phyloP scores from a whole-genome alignment of 2,797 vertebrate genomes.

The Cossypha heuglini region DNA sequence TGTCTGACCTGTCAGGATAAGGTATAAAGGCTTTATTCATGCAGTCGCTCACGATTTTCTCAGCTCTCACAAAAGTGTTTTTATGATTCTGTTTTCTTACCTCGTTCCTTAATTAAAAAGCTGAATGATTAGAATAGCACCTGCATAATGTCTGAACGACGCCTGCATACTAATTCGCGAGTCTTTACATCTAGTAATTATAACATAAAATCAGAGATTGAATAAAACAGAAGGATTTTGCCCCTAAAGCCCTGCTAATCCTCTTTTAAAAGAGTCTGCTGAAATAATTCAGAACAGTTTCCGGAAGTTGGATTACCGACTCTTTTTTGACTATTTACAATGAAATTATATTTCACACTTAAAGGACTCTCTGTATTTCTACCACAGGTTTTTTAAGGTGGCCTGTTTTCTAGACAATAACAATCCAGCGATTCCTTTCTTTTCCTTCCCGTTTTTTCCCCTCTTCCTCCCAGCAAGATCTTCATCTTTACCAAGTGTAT shows the following conservation, averaged over 20 bases:
- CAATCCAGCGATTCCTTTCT: constrained; percentile 43
- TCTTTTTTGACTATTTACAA: constrained; percentile 92
- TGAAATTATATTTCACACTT: constrained; percentile 98
- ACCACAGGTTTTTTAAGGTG: constrained; percentile 73
- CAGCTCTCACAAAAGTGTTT: constrained; percentile 83
- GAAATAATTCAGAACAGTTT: constrained; percentile 98
- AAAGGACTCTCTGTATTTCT: constrained; percentile 82
- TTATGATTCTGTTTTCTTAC: constrained; percentile 82
- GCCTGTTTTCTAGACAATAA: constrained; percentile 50
- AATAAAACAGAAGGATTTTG: constrained; percentile 86
- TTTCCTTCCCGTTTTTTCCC: neutral
- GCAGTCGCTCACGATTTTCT: constrained; percentile 75
- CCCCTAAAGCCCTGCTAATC: constrained; percentile 92
- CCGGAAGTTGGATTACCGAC: constrained; percentile 97
- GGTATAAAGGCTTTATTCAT: constrained; percentile 83
- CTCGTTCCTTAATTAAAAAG: constrained; percentile 85
- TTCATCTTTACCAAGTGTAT: constrained; percentile 38
- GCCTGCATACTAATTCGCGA: constrained; percentile 85
- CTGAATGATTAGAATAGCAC: constrained; percentile 88
- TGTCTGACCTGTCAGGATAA: constrained; percentile 79
- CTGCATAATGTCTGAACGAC: constrained; percentile 82
- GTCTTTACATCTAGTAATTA: constrained; percentile 92
- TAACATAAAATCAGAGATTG: constrained; percentile 92
- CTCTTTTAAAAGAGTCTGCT: constrained; percentile 96
- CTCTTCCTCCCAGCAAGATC: constrained; percentile 13